These are phyloP conservation scores for Diacarnus erythraeanus DNA, from an alignment of 37 sponge, comb jelly and placozoan genomes.

Conservation along the genomic window DNA sequence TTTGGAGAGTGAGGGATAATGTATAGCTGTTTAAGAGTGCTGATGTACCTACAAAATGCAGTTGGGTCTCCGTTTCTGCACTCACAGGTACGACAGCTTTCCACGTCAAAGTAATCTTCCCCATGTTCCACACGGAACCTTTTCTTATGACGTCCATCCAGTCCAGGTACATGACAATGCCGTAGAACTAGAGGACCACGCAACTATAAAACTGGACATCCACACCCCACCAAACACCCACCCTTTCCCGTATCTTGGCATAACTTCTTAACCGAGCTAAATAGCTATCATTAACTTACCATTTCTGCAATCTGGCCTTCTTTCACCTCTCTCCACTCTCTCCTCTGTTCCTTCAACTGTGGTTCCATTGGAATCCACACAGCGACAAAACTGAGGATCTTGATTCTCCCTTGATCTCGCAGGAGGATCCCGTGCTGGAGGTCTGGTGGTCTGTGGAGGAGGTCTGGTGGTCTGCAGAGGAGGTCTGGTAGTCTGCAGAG, in stretches of 20 bases:
- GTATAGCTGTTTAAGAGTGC: neutral
- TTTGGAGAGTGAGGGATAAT: no score
- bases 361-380: neutral
- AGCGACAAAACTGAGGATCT: neutral
- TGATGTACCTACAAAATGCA: conserved; percentile 14
- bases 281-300: neutral
- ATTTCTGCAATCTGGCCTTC: neutral
- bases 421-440: no score
- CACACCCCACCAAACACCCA: neutral
- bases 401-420: no score
- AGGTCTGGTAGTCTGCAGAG: neutral
- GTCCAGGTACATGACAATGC: neutral
- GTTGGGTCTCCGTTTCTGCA: conserved; percentile 18
- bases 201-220: neutral
- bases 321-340: neutral
- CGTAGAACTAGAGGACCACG: no score
- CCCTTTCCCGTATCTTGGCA: neutral
- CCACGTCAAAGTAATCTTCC: conserved; percentile 25
- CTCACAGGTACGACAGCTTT: conserved; percentile 34
- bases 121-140: neutral
- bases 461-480: neutral
- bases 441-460: neutral
- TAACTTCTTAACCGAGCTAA: no score
- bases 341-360: neutral
- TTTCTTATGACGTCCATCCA: neutral